phyloP scores from a whole-genome alignment of 1,140 invertebrate species.

The Tetragonula clypearis region DNA sequence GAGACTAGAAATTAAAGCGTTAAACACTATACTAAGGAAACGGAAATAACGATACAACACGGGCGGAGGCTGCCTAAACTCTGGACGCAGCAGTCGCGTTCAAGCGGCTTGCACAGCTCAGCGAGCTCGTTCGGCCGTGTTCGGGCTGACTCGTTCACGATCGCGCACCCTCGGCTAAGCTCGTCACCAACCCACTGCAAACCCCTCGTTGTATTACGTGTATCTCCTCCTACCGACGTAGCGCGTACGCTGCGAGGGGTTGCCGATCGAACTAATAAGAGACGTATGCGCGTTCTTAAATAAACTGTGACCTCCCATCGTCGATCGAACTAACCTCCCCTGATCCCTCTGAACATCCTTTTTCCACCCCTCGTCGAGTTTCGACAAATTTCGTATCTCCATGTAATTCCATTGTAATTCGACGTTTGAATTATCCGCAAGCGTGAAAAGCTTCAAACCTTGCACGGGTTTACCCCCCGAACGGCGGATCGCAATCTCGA shows the following conservation, averaged over 20 bases:
- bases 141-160: conserved; percentile 44
- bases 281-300: conserved; percentile 52
- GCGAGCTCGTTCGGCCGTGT: not conserved
- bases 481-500: not conserved
- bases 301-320: conserved; percentile 38
- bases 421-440: not conserved
- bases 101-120: conserved; percentile 38
- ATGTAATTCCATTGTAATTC: not conserved
- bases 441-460: not conserved
- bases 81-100: conserved; percentile 62
- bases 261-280: conserved; percentile 58
- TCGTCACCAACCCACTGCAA: conserved; percentile 26
- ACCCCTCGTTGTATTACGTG: conserved; percentile 35
- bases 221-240: conserved; percentile 22
- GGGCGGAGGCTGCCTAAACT: conserved; percentile 79
- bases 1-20: conserved; percentile 73
- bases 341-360: not conserved
- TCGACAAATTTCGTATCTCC: not conserved
- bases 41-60: conserved; percentile 77
- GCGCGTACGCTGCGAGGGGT: conserved; percentile 44
- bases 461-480: not conserved
- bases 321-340: conserved; percentile 42
- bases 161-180: conserved; percentile 38
- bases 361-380: not conserved
- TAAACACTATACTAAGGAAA: conserved; percentile 80